Evolutionary conservation across 2,888 invertebrate species (phyloP).

Genomic region (Platypus cylindrus): DNA sequence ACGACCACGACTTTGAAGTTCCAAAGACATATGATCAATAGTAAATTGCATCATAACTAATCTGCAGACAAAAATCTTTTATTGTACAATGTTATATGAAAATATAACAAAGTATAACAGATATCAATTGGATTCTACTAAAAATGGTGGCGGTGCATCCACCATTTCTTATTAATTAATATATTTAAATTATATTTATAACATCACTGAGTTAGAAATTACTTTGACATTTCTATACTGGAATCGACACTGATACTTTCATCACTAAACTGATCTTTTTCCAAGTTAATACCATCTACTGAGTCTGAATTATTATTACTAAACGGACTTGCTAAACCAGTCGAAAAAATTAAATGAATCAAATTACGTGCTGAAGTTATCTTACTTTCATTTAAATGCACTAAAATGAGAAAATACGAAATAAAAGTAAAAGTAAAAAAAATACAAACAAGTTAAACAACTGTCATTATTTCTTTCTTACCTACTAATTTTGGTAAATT

Average conservation of each 20-base stretch:
- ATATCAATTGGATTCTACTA: neutral
- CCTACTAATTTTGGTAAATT: slow-evolving; percentile 70
- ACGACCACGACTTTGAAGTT: slow-evolving; percentile 74
- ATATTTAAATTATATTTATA: too few relatives aligned
- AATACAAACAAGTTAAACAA: neutral
- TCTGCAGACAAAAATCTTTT: slow-evolving; percentile 24
- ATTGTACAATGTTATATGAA: neutral
- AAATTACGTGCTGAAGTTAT: slow-evolving; percentile 53
- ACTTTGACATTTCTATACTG: slow-evolving; percentile 43
- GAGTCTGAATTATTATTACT: slow-evolving; percentile 19
- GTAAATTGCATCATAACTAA: slow-evolving; percentile 75
- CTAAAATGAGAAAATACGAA: too few relatives aligned
- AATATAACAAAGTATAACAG: neutral
- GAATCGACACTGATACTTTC: slow-evolving; percentile 38
- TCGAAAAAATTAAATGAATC: slow-evolving; percentile 33
- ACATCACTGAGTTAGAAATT: too few relatives aligned
- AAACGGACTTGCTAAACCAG: slow-evolving; percentile 37
- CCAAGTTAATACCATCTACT: slow-evolving; percentile 17
- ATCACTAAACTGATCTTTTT: slow-evolving; percentile 28
- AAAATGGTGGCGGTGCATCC: too few relatives aligned
- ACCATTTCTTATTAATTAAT: too few relatives aligned
- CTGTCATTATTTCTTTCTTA: slow-evolving; percentile 3
- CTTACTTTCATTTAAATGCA: slow-evolving; percentile 86
- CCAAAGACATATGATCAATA: slow-evolving; percentile 75
- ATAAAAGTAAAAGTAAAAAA: too few relatives aligned